phyloP scores from a whole-genome alignment of 2,797 vertebrate species.

The Brotula barbata region DNA sequence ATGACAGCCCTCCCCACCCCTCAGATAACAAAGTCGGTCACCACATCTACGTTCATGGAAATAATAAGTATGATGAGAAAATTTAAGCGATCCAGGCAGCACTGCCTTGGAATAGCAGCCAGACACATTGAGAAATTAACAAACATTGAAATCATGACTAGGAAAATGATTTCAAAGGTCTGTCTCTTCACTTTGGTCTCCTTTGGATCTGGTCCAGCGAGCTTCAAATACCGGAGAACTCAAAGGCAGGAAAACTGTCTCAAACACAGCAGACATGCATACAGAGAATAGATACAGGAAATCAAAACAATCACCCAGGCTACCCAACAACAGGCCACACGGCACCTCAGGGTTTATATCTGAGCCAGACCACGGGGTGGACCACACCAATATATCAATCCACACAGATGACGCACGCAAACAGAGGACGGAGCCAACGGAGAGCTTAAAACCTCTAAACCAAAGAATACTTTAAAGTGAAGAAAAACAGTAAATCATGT shows the following conservation, averaged over 20 bases:
- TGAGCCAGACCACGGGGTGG: conserved; percentile 36
- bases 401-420: conserved; percentile 37
- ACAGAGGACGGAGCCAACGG: conserved; percentile 14
- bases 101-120: conserved; percentile 22
- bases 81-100: fast-evolving
- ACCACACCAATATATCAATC: conserved; percentile 38
- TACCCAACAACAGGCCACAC: conserved; percentile 18
- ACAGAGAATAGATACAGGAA: conserved; percentile 27
- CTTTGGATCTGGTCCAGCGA: conserved; percentile 22
- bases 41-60: neutral
- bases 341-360: conserved; percentile 43
- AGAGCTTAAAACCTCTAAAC: neutral
- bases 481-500: fast-evolving
- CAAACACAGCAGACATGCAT: neutral
- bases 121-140: conserved; percentile 8
- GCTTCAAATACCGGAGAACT: conserved; percentile 29
- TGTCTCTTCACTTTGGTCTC: conserved; percentile 9
- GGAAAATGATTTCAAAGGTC: conserved; percentile 32
- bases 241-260: conserved; percentile 35
- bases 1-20: no score
- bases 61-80: fast-evolving
- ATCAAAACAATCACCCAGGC: conserved; percentile 17
- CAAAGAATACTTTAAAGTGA: fast-evolving
- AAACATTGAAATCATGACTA: conserved; percentile 2
- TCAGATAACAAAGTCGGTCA: conserved; percentile 15